Evolutionary conservation across 2,113 vertebrate genomes (phyloP).

Genomic region (Geococcyx californianus): DNA sequence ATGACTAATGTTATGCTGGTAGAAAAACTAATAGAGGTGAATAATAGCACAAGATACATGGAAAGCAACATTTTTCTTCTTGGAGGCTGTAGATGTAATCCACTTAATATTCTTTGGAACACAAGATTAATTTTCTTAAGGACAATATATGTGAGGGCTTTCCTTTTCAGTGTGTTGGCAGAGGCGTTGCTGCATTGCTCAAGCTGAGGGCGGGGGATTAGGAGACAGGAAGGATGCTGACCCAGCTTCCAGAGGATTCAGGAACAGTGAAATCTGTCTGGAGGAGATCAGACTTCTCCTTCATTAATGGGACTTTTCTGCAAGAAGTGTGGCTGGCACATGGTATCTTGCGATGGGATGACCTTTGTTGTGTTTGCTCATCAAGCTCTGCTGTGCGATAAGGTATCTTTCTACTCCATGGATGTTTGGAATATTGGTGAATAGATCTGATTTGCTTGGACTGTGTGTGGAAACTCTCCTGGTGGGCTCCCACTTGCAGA

Average conservation of each 20-base stretch:
- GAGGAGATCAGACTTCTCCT: neutral
- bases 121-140: constrained; percentile 53
- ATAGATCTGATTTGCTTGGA: neutral
- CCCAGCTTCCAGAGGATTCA: constrained; percentile 10
- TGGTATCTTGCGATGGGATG: neutral
- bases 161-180: constrained; percentile 13
- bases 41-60: constrained; percentile 36
- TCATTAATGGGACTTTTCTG: neutral
- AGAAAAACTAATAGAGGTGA: constrained; percentile 33
- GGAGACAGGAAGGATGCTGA: neutral
- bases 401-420: neutral
- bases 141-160: constrained; percentile 11
- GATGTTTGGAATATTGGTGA: neutral
- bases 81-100: constrained; percentile 55
- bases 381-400: neutral
- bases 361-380: neutral
- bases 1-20: neutral
- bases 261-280: neutral
- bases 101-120: constrained; percentile 59
- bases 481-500: neutral
- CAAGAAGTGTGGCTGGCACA: neutral
- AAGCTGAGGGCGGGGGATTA: constrained; percentile 10
- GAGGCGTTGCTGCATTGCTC: neutral
- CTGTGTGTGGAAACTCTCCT: neutral
- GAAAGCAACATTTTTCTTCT: constrained; percentile 38